Conservation (phyloP, 2,888 invertebrate species). For the Osmoderma eremita region DNA sequence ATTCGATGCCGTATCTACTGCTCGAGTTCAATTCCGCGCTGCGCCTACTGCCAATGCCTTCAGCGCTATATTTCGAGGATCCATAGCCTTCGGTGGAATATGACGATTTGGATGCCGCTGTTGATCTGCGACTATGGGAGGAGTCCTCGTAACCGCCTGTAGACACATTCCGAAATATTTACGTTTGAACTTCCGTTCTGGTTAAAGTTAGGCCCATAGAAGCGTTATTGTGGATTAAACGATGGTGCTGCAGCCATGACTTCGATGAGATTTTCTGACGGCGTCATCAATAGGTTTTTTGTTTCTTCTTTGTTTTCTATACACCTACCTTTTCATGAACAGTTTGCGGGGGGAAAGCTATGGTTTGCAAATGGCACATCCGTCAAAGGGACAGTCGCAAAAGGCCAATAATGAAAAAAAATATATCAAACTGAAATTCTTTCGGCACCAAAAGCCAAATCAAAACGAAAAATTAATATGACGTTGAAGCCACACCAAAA, state of each 20-base stretch:
- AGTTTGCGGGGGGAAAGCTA: not conserved
- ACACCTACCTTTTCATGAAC: constrained; percentile 18
- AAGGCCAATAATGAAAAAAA: constrained; percentile 8
- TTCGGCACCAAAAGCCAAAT: not conserved
- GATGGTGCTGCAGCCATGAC: constrained; percentile 13
- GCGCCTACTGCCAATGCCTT: constrained; percentile 21
- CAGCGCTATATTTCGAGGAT: constrained; percentile 29
- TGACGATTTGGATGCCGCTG: constrained; percentile 54
- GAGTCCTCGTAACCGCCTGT: constrained; percentile 59
- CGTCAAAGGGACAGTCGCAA: not conserved
- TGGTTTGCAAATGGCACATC: constrained; percentile 26
- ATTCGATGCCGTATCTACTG: constrained; percentile 32
- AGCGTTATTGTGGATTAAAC: constrained; percentile 25
- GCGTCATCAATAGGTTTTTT: constrained; percentile 33
- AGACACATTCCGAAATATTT: constrained; percentile 42
- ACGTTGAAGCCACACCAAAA: constrained; percentile 16
- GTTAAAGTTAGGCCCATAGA: constrained; percentile 38
- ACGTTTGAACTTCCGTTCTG: constrained; percentile 22
- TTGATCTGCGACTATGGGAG: constrained; percentile 56
- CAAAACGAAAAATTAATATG: not conserved
- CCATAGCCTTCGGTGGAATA: constrained; percentile 46
- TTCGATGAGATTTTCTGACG: constrained; percentile 15
- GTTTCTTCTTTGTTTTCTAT: not conserved
- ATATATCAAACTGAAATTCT: not conserved
- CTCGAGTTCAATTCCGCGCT: constrained; percentile 30